Evolutionary conservation across 2,113 vertebrate genomes (phyloP).

Genomic region (Australoheros scitulus): DNA sequence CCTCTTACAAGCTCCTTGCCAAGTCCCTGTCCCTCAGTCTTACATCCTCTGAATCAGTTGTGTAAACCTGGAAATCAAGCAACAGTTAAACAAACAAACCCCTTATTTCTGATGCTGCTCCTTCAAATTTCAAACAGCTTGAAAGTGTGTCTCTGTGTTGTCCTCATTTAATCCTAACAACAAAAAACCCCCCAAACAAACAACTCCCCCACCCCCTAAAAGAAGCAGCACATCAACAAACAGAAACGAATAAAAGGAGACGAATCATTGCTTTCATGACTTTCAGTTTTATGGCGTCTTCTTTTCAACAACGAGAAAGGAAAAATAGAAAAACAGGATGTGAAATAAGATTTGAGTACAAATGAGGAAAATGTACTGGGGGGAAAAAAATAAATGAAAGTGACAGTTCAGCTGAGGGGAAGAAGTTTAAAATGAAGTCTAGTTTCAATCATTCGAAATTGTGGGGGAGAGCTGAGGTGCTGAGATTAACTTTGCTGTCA

Average conservation of each 20-base stretch:
- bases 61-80: too few relatives aligned
- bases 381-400: background rate
- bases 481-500: constrained; percentile 21
- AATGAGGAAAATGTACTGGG: background rate
- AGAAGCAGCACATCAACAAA: background rate
- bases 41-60: background rate
- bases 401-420: background rate
- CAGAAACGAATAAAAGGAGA: background rate
- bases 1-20: background rate
- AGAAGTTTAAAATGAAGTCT: constrained; percentile 11
- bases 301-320: background rate
- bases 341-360: background rate
- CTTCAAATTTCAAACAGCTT: constrained; percentile 4
- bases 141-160: background rate
- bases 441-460: constrained; percentile 42
- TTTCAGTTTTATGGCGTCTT: background rate
- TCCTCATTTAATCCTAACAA: background rate
- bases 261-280: background rate
- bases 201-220: too few relatives aligned
- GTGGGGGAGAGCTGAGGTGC: background rate
- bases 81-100: too few relatives aligned
- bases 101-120: background rate
- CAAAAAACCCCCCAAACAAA: background rate
- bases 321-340: background rate
- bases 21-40: background rate